A percentile compares a stretch with the other conserved stretches of the same genome.
Conservation (phyloP, 2,888 invertebrate species). For the Nomada hirtipes region DNA sequence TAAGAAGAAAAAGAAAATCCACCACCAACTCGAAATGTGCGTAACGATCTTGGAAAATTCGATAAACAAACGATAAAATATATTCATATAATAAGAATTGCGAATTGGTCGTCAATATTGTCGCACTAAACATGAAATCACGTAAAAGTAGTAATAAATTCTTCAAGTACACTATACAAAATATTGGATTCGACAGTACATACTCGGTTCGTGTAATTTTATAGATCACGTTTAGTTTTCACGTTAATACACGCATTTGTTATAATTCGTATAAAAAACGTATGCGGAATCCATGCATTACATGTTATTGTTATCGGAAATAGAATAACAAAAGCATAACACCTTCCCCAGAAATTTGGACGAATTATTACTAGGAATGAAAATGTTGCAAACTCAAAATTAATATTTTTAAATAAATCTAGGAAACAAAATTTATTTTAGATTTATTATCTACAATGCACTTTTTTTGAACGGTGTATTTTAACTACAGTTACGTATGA, state of each 20-base stretch:
- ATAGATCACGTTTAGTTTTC: neutral
- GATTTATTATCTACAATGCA: neutral
- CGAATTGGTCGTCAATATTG: neutral
- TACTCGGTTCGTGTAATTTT: neutral
- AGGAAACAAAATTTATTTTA: neutral
- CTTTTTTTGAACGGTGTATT: neutral
- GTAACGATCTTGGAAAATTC: neutral
- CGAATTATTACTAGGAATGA: conserved; percentile 1
- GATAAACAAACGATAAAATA: neutral
- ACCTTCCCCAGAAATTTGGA: conserved; percentile 14
- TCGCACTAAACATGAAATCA: conserved; percentile 2
- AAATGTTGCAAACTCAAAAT: conserved; percentile 4
- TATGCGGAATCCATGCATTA: neutral
- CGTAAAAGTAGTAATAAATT: neutral
- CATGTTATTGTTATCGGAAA: neutral
- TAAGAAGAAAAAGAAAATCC: neutral
- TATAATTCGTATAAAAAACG: neutral
- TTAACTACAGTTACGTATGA: neutral
- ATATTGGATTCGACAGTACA: neutral
- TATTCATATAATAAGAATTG: neutral
- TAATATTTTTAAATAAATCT: neutral
- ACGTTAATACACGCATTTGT: neutral
- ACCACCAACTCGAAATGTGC: neutral
- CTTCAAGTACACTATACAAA: conserved; percentile 3
- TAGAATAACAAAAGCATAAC: conserved; percentile 32